Percentiles rank a stretch among this genome's conserved stretches.
These are phyloP conservation scores for Macrophya annulata DNA, from an alignment of 2,888 invertebrate species.

Conservation along the genomic window DNA sequence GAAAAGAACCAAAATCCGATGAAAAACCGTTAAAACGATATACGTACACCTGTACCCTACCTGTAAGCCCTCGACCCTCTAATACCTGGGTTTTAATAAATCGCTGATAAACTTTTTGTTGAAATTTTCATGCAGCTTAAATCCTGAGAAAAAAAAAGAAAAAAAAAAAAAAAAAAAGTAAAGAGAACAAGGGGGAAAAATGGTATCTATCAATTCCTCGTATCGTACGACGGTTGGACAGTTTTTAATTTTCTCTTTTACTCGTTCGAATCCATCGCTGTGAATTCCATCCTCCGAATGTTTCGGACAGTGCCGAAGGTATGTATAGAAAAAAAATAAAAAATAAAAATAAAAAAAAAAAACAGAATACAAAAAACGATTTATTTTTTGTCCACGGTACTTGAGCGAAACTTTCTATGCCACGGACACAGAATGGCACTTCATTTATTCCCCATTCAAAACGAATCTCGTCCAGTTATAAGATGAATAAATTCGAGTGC, in stretches of 20 bases:
- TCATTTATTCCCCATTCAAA: conserved; percentile 45
- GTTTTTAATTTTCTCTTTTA: not conserved
- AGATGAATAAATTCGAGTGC: conserved; percentile 54
- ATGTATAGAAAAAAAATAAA: not conserved
- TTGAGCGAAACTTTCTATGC: conserved; percentile 21
- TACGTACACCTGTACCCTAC: too few relatives aligned
- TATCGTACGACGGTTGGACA: not conserved
- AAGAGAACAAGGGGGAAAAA: not conserved
- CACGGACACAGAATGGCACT: conserved; percentile 52
- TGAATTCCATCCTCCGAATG: not conserved
- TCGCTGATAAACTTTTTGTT: not conserved
- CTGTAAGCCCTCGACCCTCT: too few relatives aligned
- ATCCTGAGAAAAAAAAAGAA: too few relatives aligned
- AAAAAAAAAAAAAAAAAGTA: too few relatives aligned
- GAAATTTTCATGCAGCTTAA: not conserved
- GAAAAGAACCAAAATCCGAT: too few relatives aligned
- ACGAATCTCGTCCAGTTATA: conserved; percentile 55
- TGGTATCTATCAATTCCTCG: not conserved
- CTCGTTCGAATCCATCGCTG: not conserved
- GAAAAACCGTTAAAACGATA: too few relatives aligned
- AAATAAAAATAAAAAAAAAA: not conserved
- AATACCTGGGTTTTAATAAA: not conserved
- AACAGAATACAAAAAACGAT: not conserved
- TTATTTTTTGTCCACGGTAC: conserved; percentile 25
- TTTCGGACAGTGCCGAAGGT: not conserved